phyloP scores from a whole-genome alignment of 2,797 vertebrate species.

The Spinibarbus caldwelli region DNA sequence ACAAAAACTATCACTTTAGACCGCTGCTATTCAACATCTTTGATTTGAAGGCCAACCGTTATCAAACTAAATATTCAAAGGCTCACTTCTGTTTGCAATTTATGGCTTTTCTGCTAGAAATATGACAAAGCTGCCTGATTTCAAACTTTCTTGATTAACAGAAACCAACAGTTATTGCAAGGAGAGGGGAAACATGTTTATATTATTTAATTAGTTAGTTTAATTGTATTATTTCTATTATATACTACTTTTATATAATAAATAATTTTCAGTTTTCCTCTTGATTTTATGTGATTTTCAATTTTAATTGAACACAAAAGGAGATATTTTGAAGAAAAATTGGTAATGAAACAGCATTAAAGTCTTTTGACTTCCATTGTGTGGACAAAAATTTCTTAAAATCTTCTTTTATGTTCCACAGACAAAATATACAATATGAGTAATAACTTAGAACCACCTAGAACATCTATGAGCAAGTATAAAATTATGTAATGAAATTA shows the following conservation, averaged over 20 bases:
- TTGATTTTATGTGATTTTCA: background rate
- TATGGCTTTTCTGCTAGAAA: background rate
- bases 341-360: background rate
- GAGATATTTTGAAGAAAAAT: background rate
- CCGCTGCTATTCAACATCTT: no score
- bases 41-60: background rate
- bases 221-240: no score
- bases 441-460: background rate
- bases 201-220: background rate
- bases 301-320: background rate
- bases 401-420: background rate
- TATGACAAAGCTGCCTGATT: no score
- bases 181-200: background rate
- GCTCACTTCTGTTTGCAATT: background rate
- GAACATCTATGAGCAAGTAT: background rate
- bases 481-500: background rate
- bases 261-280: background rate
- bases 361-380: background rate
- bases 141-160: background rate
- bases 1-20: background rate
- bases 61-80: background rate
- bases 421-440: background rate
- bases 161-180: background rate
- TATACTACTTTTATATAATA: background rate
- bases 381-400: background rate